Evolutionary conservation across 2,797 vertebrate genomes (phyloP), one percentile per base, ranked within the genome.

Genomic region (Heteromormyrus szaboi): DNA sequence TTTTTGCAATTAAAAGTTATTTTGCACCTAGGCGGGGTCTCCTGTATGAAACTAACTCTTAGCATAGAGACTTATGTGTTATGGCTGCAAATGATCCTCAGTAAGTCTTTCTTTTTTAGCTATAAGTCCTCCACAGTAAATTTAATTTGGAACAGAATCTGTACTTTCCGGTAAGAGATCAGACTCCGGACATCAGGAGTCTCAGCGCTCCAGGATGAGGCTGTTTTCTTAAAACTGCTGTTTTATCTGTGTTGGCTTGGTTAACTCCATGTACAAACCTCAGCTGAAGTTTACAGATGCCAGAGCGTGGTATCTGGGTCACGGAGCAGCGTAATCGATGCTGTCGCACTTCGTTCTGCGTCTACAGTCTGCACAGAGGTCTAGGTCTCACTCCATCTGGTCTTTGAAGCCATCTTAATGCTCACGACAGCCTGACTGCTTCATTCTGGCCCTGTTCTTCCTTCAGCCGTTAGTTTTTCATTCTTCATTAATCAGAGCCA

Each of bases 1-100:
- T 79, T 79, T 79, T 46, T 79, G 72, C 72, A 79, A 79, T 79
- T 79, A n/a, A 44, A 44, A 79, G 65, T 37, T 72, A 72, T 72
- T 72, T 72, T 12, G 11, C 65, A 72, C 12, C 12, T 72, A 33
- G 65, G 65, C 29, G 29, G 29, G 12, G 29, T 37, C 65, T 14
- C 29, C 37, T 79, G 17, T 41, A 19, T 44, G 29, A 76, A 37
- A 41, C 37, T 76, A 76, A 44, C 33, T 46, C 72, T 79, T 44
- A 79, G 14, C 72, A 41, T 19, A 44, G 17, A 44, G 72, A 44
- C 72, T 79, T 44, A 4, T 41, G 72, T 79, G 72, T 79, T n/a
- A 46, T 44, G 37, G 19, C 41, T 79, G 17, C 72, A 79, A 79
- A 8, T 19, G 72, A 79, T 79, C 33, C 72, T 79, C 72, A 6